These are phyloP conservation scores for Eurytoma californica DNA, from an alignment of 2,888 invertebrate species.

Conservation along the genomic window DNA sequence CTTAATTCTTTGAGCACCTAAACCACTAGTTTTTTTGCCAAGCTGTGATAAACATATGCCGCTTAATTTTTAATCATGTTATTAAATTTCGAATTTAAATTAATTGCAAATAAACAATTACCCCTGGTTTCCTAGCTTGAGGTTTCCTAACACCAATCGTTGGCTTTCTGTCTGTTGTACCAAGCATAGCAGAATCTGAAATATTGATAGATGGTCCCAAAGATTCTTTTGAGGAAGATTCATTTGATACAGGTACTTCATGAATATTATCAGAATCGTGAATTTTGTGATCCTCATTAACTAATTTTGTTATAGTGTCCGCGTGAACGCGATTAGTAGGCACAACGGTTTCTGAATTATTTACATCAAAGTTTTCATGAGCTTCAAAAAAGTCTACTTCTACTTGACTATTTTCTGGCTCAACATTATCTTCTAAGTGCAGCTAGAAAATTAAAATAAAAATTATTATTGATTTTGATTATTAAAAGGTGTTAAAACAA, in stretches of 20 bases:
- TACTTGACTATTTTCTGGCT: slow-evolving; percentile 79
- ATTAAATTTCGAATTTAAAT: neutral
- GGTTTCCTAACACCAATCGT: slow-evolving; percentile 85
- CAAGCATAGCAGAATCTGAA: slow-evolving; percentile 61
- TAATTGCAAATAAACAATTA: slow-evolving; percentile 71
- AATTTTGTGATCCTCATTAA: slow-evolving; percentile 49
- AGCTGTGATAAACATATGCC: slow-evolving; percentile 77
- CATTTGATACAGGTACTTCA: slow-evolving; percentile 35
- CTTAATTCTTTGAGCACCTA: slow-evolving; percentile 94
- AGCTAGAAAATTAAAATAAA: slow-evolving; percentile 76
- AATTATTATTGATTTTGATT: neutral
- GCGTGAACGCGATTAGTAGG: slow-evolving; percentile 55
- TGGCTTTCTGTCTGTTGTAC: slow-evolving; percentile 77
- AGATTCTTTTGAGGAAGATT: slow-evolving; percentile 54
- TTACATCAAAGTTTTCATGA: slow-evolving; percentile 77
- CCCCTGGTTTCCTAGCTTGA: slow-evolving; percentile 82
- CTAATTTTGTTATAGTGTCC: slow-evolving; percentile 56
- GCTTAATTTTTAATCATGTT: neutral
- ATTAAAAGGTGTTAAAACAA: neutral
- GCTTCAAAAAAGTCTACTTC: slow-evolving; percentile 96
- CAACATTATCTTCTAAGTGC: slow-evolving; percentile 80
- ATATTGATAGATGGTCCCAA: slow-evolving; percentile 68
- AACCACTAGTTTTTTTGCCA: slow-evolving; percentile 89
- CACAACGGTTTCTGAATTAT: slow-evolving; percentile 59
- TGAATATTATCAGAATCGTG: slow-evolving; percentile 53